Base-by-base conservation (phyloP, 2,888 invertebrate genomes). In the Pinctada fucata region DNA sequence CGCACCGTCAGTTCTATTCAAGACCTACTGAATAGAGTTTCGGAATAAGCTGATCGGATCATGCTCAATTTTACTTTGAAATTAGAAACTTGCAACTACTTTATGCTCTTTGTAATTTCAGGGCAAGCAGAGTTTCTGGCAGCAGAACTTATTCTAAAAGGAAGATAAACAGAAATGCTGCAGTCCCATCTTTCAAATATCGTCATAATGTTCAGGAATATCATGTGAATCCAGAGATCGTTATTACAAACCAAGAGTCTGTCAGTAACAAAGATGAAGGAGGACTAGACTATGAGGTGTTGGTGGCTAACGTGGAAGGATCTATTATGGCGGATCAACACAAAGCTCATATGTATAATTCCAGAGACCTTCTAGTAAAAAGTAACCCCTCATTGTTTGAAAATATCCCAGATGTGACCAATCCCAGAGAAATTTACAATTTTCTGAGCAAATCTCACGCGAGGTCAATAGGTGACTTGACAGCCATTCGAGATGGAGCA, bases 401-500 rank as follows among this genome's bases (percentile, higher is more conserved):
- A 3, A 68, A 72, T 47, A 67, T 79, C 8, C 77, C 79, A 2
- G 85, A 85, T 50, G 73, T 84, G 16, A 82, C 82, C 48, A 85
- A 83, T 76, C 85, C 84, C 6, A 73, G 85, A 48, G 84, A 86
- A 71, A 82, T 85, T 75, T 85, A 86, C 70, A 85, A 66, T 51
- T 81, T 85, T 48, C 70, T 86, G 31, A 82, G 84, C 50, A 77
- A 74, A 70, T 51, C 68, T 5, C 74, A 65, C 10, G 63, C 70
- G 2, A 74, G 69, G 31, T 45, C 69, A 3, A 48, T 51, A 5
- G 78, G 74, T 48, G 78, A 78, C 45, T 13, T 74, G n/a, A 50
- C 50, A 8, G 48, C 65, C 31, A 5, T 13, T 31, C 16, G 72
- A 52, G 47, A 72, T 45, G 31, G 31, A 49, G 50, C 71, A n/a